Conservation (phyloP, 2,113 vertebrate genomes). For the Eclectus roratus region DNA sequence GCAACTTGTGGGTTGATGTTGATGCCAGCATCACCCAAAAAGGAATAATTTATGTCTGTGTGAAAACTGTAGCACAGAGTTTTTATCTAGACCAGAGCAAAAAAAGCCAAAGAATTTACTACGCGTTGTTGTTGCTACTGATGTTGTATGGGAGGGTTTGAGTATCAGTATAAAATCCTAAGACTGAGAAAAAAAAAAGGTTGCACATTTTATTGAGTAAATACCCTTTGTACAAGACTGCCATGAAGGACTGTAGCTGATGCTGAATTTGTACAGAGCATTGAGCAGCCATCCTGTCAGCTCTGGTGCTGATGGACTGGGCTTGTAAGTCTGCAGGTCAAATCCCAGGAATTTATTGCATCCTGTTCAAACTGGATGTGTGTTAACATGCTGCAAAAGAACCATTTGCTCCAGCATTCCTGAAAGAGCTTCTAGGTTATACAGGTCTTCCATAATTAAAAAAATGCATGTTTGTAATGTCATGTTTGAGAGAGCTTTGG, state of each 20-base stretch:
- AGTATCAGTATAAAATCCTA: background rate
- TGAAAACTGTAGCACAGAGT: background rate
- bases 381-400: background rate
- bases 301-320: background rate
- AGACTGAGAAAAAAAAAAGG: background rate
- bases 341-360: background rate
- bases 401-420: background rate
- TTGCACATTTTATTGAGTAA: background rate
- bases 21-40: background rate
- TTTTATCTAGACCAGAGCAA: background rate
- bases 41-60: background rate
- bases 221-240: background rate
- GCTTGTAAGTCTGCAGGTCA: background rate
- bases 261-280: background rate
- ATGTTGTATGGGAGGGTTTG: background rate
- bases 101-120: background rate
- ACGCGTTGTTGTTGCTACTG: background rate
- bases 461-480: background rate
- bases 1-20: background rate
- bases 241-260: background rate
- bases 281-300: background rate
- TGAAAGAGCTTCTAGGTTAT: background rate
- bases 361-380: background rate
- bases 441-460: background rate
- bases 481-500: background rate